Percentiles rank a stretch among this genome's conserved stretches.
Evolutionary conservation across 2,888 invertebrate genomes (phyloP).

Genomic region (Drosophila kokeensis): DNA sequence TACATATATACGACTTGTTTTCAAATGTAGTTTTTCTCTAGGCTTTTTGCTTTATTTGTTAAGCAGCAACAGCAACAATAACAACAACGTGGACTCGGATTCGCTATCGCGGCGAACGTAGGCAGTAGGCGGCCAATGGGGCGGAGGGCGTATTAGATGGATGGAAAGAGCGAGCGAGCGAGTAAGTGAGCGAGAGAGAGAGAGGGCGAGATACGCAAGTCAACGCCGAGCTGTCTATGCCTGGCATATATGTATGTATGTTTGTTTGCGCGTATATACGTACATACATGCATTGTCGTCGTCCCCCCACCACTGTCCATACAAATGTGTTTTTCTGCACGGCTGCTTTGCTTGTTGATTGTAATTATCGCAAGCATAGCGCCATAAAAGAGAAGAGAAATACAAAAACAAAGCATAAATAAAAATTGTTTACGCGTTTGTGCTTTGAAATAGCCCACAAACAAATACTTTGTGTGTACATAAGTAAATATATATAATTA

Average conservation of each 20-base stretch:
- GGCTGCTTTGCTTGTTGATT: constrained; percentile 49
- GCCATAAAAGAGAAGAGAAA: constrained; percentile 54
- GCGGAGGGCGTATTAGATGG: constrained; percentile 15
- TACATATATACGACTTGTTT: constrained; percentile 23
- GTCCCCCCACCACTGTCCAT: neutral
- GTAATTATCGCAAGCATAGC: constrained; percentile 71
- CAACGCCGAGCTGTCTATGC: constrained; percentile 28
- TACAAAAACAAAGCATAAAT: constrained; percentile 55
- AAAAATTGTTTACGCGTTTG: constrained; percentile 68
- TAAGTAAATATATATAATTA: neutral
- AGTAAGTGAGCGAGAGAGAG: neutral
- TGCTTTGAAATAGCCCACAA: constrained; percentile 26
- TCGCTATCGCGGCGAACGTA: constrained; percentile 45
- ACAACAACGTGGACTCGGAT: constrained; percentile 56
- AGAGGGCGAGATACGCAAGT: constrained; percentile 29
- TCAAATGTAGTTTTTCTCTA: constrained; percentile 26
- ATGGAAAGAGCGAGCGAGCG: constrained; percentile 23
- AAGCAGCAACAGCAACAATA: constrained; percentile 34
- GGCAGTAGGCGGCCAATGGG: constrained; percentile 16
- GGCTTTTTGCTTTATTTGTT: constrained; percentile 27
- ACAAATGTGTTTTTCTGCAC: constrained; percentile 19
- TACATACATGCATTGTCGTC: neutral
- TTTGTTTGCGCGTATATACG: neutral
- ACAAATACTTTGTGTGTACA: neutral
- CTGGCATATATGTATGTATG: neutral